phyloP scores from a whole-genome alignment of 2,113 vertebrate species.

The Chamaea fasciata region DNA sequence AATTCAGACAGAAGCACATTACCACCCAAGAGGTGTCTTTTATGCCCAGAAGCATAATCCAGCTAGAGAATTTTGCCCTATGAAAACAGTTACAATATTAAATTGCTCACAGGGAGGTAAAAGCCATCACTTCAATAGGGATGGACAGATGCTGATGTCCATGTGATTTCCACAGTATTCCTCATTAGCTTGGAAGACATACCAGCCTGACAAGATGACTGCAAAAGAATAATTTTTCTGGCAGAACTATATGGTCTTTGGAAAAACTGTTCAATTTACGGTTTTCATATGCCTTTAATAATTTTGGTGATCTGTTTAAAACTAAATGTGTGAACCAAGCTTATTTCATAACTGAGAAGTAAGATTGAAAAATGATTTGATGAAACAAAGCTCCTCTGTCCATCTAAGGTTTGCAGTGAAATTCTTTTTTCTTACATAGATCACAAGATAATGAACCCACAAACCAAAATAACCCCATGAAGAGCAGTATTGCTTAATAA shows the following conservation, averaged over 20 bases:
- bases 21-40: neutral
- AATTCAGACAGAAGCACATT: neutral
- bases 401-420: neutral
- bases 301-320: neutral
- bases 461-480: neutral
- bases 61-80: neutral
- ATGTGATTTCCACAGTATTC: neutral
- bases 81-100: neutral
- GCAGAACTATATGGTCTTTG: neutral
- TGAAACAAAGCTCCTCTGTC: neutral
- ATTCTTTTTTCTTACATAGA: neutral
- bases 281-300: neutral
- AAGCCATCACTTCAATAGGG: neutral
- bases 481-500: neutral
- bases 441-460: neutral
- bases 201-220: neutral
- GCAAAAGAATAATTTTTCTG: neutral
- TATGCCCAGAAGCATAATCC: neutral
- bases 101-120: neutral
- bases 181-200: neutral
- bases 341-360: neutral
- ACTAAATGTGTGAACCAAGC: neutral
- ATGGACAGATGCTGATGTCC: neutral
- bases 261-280: neutral
- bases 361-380: neutral